A percentile compares a stretch with the other conserved stretches of the same genome.
Evolutionary conservation across 1,140 invertebrate genomes (phyloP).

Genomic region (Hylaeus anthracinus): DNA sequence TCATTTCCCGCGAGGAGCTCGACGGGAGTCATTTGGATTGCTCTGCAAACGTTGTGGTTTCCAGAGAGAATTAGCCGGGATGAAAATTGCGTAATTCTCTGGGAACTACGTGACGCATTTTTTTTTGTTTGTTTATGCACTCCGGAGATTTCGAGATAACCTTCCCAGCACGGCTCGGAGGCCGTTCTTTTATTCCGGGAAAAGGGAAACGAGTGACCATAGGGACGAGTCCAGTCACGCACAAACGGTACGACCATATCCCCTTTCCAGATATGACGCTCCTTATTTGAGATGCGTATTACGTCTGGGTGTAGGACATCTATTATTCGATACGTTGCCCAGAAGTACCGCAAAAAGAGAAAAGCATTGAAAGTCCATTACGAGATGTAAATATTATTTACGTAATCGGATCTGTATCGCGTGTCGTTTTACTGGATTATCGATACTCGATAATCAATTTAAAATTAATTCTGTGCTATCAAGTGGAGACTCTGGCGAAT

Average conservation of each 20-base stretch:
- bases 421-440: no score
- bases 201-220: neutral
- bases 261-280: neutral
- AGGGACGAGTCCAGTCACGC: neutral
- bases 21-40: neutral
- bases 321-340: neutral
- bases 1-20: no score
- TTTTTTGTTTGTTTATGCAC: no score
- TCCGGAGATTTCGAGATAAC: neutral
- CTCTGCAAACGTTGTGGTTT: neutral
- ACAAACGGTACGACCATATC: neutral
- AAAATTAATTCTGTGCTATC: no score
- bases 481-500: no score
- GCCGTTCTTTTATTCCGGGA: neutral
- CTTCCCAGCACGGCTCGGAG: neutral
- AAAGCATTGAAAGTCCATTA: neutral
- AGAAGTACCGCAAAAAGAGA: neutral
- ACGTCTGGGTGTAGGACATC: neutral
- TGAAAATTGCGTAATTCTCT: neutral
- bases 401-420: no score
- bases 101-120: neutral
- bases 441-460: no score
- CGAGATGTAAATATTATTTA: neutral
- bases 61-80: neutral
- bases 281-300: neutral